Evolutionary conservation across 2,888 invertebrate species (phyloP), one percentile per base, ranked within the genome.

Genomic region (Eupsilia transversa): DNA sequence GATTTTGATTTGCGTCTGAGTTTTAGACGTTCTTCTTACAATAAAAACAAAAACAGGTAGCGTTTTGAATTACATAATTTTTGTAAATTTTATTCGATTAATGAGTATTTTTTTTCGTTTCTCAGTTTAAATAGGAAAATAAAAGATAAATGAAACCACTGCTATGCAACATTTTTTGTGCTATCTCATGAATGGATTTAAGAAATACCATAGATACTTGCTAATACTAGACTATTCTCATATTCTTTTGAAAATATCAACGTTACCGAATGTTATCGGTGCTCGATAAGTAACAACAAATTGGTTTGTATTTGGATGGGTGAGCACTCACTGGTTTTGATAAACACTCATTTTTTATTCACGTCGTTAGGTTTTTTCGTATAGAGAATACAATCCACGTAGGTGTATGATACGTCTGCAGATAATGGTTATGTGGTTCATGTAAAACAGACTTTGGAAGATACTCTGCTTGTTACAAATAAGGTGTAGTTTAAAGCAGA

Each of bases 251-350:
- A 60, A 67, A 76, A 63, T 67, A 74, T 41, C 61, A 72, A 72
- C 23, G 59, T 60, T 64, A 33, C 38, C 74, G 64, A 81, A 82
- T 85, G 60, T 77, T 82, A 68, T 77, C 78, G 72, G 64, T 74
- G 60, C 71, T 46, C 84, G 69, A 74, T 85, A 82, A 82, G 79
- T 79, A 85, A 69, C 63, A 74, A 77, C 74, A 79, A 85, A 83
- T 79, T 82, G 83, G 69, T 85, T 85, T 74, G 79, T 79, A 71
- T 79, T 74, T 79, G 76, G 79, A 72, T 82, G 79, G 76, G 72
- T 82, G 79, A 84, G 76, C 74, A 79, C 74, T 84, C 76, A 77
- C 83, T 76, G 79, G 72, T 68, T 85, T 76, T 79, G 85, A 79
- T 76, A 67, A 82, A 74, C 72, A 67, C 69, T 74, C 61, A 84